A percentile compares a stretch with the other conserved stretches of the same genome.
Conservation (phyloP, 2,888 invertebrate species). For the Sinodicranocentrus sp. region DNA sequence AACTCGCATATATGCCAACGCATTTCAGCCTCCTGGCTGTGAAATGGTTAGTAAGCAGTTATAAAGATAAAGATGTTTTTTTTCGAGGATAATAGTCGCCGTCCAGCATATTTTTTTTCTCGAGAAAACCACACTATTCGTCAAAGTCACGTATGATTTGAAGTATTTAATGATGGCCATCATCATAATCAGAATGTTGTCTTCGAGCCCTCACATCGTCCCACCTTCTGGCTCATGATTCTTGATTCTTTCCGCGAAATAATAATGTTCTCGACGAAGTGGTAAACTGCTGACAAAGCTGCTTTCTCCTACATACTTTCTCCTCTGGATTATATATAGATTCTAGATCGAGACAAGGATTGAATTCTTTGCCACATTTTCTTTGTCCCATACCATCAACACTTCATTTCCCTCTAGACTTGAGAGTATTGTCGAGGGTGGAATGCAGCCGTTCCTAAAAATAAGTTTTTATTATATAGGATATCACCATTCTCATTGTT, state of each 20-base stretch:
- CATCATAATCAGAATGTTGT: conserved; percentile 3
- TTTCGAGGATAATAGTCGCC: too few relatives aligned
- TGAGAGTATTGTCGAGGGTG: not conserved
- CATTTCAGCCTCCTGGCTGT: too few relatives aligned
- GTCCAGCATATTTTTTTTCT: too few relatives aligned
- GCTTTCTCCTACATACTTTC: not conserved
- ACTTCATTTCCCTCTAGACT: not conserved
- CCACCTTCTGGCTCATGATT: not conserved
- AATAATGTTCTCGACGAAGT: not conserved
- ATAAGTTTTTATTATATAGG: not conserved
- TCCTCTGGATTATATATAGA: not conserved
- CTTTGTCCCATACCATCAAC: not conserved
- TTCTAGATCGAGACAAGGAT: not conserved
- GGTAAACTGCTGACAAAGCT: not conserved
- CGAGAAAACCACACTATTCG: not conserved
- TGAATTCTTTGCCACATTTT: conserved; percentile 29
- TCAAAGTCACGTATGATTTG: conserved; percentile 20
- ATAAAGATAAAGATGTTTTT: too few relatives aligned
- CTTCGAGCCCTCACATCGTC: too few relatives aligned
- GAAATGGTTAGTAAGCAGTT: too few relatives aligned
- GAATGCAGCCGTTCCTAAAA: conserved; percentile 3
- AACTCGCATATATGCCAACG: not conserved
- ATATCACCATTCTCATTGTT: not conserved
- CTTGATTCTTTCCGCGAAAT: not conserved
- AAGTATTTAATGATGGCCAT: conserved; percentile 28